A percentile compares a stretch with the other conserved stretches of the same genome.
phyloP scores from a whole-genome alignment of 2,888 invertebrate species.

The Heliconius sara region DNA sequence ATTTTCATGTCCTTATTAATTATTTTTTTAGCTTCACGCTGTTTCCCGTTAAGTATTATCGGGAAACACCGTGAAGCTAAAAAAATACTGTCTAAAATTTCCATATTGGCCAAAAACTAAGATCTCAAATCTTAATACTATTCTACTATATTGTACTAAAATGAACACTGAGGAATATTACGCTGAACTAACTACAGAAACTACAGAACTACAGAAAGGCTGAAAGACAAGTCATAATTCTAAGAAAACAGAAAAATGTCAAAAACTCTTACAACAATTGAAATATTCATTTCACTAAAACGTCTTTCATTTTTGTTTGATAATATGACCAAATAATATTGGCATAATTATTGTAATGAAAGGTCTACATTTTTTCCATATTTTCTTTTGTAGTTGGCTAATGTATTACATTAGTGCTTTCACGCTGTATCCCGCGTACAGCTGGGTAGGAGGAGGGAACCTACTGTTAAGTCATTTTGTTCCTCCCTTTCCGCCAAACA shows the following conservation, averaged over 20 bases:
- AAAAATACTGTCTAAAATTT: not conserved
- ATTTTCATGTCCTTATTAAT: no score
- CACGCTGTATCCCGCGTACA: not conserved
- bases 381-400: not conserved
- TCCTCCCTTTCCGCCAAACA: no score
- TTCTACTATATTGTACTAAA: not conserved
- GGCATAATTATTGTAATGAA: not conserved
- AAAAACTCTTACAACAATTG: constrained; percentile 34
- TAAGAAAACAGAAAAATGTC: constrained; percentile 31
- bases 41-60: not conserved
- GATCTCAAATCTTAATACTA: not conserved
- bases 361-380: not conserved
- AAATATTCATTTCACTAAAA: constrained; percentile 41
- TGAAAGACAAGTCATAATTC: constrained; percentile 13
- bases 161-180: not conserved
- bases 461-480: no score
- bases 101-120: not conserved
- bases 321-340: constrained; percentile 27
- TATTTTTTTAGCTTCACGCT: no score
- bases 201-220: constrained; percentile 22
- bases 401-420: not conserved
- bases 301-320: constrained; percentile 6
- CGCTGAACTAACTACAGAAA: constrained; percentile 19
- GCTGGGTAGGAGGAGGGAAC: not conserved
- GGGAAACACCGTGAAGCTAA: not conserved